Evolutionary conservation across 2,797 vertebrate genomes (phyloP), one percentile per base, ranked within the genome.

Genomic region (Parotocinclus haroldoi): DNA sequence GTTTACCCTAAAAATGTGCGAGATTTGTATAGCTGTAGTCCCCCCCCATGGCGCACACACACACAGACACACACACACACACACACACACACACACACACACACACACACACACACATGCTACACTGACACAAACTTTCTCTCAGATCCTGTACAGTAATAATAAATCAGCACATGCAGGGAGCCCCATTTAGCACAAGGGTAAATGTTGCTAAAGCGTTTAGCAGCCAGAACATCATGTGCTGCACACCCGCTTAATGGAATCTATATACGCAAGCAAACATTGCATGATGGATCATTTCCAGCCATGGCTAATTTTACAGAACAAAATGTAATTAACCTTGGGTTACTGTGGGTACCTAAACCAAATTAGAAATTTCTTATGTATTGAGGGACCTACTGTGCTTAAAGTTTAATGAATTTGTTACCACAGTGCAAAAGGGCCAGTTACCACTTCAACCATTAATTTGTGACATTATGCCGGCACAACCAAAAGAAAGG

Each of bases 91-190:
- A 5, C 5, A 40, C 5, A 40, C 38, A 40, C 38, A 40, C 9
- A 40, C 38, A 5, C 9, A 5, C 9, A 40, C 51, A 53, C 51
- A 53, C 51, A 19, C 51, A 27, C 51, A 53, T 9, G n/a, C n/a
- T 44, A 19, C 45, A 10, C 46, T 37, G 36, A 17, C 36, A 13
- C 12, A 9, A 16, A 45, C 18, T 11, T 10, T 11, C 14, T 48
- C 50, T 27, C 39, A 7, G 8, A 4, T 14, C 27, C 16, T 7
- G 10, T 16, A 37, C 27, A 46, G 39, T 53, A 54, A 54, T 46
- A 59, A 59, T 65, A 71, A 71, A 71, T 65, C 62, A 55, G 62
- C 50, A 59, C 55, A 45, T 71, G 58, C 58, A 45, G 39, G 49
- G 61, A 64, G 68, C 13, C 49, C 68, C 14, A 46, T 64, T 64